Evolutionary conservation across 2,888 invertebrate genomes (phyloP).

Genomic region (Spisula subtruncata): DNA sequence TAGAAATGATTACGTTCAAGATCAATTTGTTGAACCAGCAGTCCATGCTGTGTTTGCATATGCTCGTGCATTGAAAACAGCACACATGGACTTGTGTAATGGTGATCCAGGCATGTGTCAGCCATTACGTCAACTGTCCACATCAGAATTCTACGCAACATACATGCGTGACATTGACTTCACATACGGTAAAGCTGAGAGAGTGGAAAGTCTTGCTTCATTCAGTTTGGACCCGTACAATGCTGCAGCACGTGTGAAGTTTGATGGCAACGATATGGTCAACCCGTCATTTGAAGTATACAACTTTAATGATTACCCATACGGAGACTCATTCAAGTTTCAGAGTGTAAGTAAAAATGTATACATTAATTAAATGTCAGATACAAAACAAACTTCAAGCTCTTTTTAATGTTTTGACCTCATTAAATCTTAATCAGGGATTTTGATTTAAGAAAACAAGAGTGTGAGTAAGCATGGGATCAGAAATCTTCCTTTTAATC

Average conservation of each 20-base stretch:
- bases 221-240: slow-evolving; percentile 81
- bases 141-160: slow-evolving; percentile 78
- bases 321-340: slow-evolving; percentile 73
- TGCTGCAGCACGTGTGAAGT: slow-evolving; percentile 78
- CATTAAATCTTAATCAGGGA: too few relatives aligned
- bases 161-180: slow-evolving; percentile 83
- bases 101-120: slow-evolving; percentile 77
- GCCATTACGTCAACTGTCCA: slow-evolving; percentile 71
- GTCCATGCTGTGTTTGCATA: slow-evolving; percentile 84
- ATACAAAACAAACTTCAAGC: too few relatives aligned
- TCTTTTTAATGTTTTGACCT: too few relatives aligned
- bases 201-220: slow-evolving; percentile 84
- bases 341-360: slow-evolving; percentile 72
- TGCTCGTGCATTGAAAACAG: slow-evolving; percentile 82
- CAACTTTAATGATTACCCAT: slow-evolving; percentile 82
- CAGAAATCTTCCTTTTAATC: not conserved
- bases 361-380: too few relatives aligned
- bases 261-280: slow-evolving; percentile 79
- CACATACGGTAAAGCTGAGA: slow-evolving; percentile 80
- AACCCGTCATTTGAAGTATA: slow-evolving; percentile 82
- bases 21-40: slow-evolving; percentile 84
- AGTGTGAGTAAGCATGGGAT: not conserved
- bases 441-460: too few relatives aligned
- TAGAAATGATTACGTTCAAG: slow-evolving; percentile 79
- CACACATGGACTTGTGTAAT: slow-evolving; percentile 79